Percentiles rank a stretch among this genome's conserved stretches.
Conservation (phyloP, 2,797 vertebrate genomes). For the Eospalax fontanierii region DNA sequence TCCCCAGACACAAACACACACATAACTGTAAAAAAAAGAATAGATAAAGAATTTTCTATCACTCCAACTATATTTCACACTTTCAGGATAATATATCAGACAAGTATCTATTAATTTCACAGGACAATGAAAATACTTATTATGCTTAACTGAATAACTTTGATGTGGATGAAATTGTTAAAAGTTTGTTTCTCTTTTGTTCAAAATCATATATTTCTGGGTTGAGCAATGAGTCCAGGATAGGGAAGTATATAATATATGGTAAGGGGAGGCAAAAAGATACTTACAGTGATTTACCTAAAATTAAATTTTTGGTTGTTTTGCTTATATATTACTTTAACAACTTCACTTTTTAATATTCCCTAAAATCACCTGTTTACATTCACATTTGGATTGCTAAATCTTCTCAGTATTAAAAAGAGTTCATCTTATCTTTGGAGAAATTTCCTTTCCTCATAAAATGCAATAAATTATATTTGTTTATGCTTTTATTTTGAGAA, state of each 20-base stretch:
- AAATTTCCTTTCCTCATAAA: slow-evolving; percentile 65
- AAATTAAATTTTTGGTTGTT: slow-evolving; percentile 70
- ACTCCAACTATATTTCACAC: slow-evolving; percentile 49
- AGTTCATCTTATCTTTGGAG: slow-evolving; percentile 55
- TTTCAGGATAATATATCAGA: slow-evolving; percentile 64
- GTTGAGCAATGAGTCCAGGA: background rate
- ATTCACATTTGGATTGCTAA: slow-evolving; percentile 70
- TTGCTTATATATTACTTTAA: slow-evolving; percentile 45
- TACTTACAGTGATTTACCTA: slow-evolving; percentile 28
- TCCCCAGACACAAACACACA: background rate
- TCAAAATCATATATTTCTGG: slow-evolving; percentile 56
- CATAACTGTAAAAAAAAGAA: slow-evolving; percentile 24
- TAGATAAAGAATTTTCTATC: slow-evolving; percentile 43
- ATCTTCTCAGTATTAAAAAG: slow-evolving; percentile 68
- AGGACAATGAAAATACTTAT: slow-evolving; percentile 66
- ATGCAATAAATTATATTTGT: slow-evolving; percentile 60
- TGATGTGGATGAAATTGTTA: slow-evolving; percentile 56
- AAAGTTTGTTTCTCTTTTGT: slow-evolving; percentile 45
- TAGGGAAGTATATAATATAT: background rate
- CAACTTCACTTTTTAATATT: slow-evolving; percentile 36
- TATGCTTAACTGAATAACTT: slow-evolving; percentile 68
- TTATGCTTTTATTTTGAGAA: slow-evolving; percentile 69
- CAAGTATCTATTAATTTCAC: slow-evolving; percentile 48
- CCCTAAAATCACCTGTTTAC: slow-evolving; percentile 65
- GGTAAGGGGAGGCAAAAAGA: background rate